Evolutionary conservation across 2,113 vertebrate species (phyloP).

Genomic region (Stomatorhinus ivindoensis): DNA sequence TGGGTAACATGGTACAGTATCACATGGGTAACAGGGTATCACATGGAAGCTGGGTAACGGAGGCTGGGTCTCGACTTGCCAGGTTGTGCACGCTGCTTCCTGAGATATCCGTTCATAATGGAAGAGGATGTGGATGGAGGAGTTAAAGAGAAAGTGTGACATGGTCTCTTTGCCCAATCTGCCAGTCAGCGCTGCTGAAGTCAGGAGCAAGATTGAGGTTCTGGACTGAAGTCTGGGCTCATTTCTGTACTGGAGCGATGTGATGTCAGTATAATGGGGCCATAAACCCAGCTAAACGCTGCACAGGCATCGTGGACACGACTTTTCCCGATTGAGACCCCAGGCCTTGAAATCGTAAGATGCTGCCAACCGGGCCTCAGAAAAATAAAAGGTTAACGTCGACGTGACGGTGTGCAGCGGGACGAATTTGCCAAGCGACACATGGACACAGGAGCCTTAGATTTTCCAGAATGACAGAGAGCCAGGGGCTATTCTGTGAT

Average conservation of each 20-base stretch:
- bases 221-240: not conserved
- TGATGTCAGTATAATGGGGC: not conserved
- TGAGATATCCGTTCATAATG: not conserved
- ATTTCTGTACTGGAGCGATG: not conserved
- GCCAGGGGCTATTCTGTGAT: not conserved
- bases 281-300: not conserved
- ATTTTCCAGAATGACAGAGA: not conserved
- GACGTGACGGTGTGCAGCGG: not conserved
- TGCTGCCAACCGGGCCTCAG: not conserved
- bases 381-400: not conserved
- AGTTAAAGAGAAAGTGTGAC: not conserved
- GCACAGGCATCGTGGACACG: not conserved
- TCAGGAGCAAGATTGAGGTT: not conserved
- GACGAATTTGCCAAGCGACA: not conserved
- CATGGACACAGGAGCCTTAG: not conserved
- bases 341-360: not conserved
- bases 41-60: not conserved
- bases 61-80: not conserved
- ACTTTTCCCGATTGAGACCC: not conserved
- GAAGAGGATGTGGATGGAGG: not conserved
- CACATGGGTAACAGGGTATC: not conserved
- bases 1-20: not conserved
- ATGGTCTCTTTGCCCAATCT: not conserved
- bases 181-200: not conserved
- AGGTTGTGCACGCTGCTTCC: not conserved